Base-by-base conservation (phyloP, 1,140 invertebrate genomes). In the Physella acuta region DNA sequence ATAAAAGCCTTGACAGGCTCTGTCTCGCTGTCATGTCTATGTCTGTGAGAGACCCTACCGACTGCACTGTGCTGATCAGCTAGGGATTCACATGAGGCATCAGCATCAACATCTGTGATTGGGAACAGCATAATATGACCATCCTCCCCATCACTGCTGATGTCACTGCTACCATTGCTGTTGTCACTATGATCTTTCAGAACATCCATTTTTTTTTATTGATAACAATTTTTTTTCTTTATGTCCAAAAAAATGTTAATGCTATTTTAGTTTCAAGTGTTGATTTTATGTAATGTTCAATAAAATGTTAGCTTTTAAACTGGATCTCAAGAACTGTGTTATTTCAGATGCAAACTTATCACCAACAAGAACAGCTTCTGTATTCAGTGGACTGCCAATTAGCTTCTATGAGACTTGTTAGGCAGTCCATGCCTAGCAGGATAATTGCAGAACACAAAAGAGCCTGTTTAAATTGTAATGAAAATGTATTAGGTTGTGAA, bases 71-170 rank as follows among this genome's bases (percentile, higher is more conserved):
- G 36, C 64, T 70, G 51, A 59, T 71, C 71, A 56, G 71, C 72
- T 53, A 70, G 71, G n/a, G 68, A 70, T 28, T 56, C 68, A 63
- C 70, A 71, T 36, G 73, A 62, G 39, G 71, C 59, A 59, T 72
- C 64, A 24, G 69, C 71, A 59, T 70, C 71, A 14, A 78, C 51
- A 51, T 75, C 71, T 28, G 75, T 74, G 36, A 79, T 76, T 3
- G 78, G 75, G 55, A 78, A 79, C 11, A 78, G 53, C 36, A 74
- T 60, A 30, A 79, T 71, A 31, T 78, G 68, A 24, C 73, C 73
- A 31, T 64, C 62, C 20, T 37, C 71, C 17, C 36, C 56, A 36
- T 75, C 73, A 26, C 70, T 68, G 64, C 58, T 71, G 28, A 34
- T 33, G 24, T 70, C 67, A 34, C 34, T 53, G 34, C 33, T 59